phyloP scores from a whole-genome alignment of 1,140 invertebrate genomes.

The Ceratoteleas bidentatus region DNA sequence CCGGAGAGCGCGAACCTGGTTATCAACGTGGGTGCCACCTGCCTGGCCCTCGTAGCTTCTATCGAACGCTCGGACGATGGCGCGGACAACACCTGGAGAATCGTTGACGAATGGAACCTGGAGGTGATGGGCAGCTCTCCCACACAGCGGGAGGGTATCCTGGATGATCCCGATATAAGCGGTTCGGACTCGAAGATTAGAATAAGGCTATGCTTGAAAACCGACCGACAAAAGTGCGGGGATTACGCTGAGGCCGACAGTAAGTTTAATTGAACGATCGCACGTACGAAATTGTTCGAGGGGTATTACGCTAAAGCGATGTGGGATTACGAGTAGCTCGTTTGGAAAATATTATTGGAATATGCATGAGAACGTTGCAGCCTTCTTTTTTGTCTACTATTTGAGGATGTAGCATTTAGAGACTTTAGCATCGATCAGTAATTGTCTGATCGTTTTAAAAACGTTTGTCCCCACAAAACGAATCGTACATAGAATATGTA shows the following conservation, averaged over 20 bases:
- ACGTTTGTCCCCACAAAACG: no score
- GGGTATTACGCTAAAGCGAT: no score
- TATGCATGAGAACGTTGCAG: no score
- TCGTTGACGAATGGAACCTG: constrained; percentile 86
- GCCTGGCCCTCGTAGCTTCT: constrained; percentile 86
- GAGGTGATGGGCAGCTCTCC: constrained; percentile 85
- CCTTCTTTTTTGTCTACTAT: no score
- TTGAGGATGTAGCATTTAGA: no score
- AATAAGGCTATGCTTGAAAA: constrained; percentile 89
- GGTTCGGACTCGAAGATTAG: constrained; percentile 85
- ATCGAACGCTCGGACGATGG: constrained; percentile 86
- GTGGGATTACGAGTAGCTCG: no score
- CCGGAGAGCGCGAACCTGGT: constrained; percentile 87
- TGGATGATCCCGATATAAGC: constrained; percentile 82
- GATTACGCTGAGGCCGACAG: constrained; percentile 90
- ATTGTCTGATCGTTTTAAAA: no score
- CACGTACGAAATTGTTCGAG: neutral
- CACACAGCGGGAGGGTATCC: constrained; percentile 85
- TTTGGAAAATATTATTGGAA: no score
- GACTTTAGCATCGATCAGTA: no score
- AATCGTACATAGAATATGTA: no score
- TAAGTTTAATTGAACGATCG: constrained; percentile 81
- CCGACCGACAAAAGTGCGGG: constrained; percentile 90
- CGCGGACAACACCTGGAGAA: constrained; percentile 84
- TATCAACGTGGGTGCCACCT: constrained; percentile 89